Base-by-base conservation (phyloP, 2,113 vertebrate genomes). In the Morone saxatilis region DNA sequence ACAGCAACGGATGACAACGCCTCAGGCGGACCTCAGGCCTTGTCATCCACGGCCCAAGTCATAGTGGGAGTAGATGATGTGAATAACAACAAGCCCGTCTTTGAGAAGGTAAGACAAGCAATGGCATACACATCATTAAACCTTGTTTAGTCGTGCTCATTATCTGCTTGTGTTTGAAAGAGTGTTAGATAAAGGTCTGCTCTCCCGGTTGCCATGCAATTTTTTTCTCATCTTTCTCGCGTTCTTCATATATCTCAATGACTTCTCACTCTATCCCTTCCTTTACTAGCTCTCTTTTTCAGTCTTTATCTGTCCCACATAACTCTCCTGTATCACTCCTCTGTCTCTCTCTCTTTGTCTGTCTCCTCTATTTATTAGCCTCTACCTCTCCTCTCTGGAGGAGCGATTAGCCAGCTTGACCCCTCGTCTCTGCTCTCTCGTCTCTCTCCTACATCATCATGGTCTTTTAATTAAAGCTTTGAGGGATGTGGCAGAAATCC, bases 1-100 rank as follows among this genome's bases (percentile, higher is more conserved):
- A 97, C 96, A 6, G 97, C 97, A 14, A 94, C 94, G 0, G 97
- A 98, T 78, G 96, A 98, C 88, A 98, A 98, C 0, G 84, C 95
- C 36, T 97, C 97, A 4, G 96, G 95, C 71, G 97, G 97, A 45
- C 95, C 96, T 5, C 94, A 73, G 85, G 91, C 95, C n/a, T 91
- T 97, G 71, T 95, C 94, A 2, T 92, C 96, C 80, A 96, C 93
- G 0, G 96, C 96, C 5, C 96, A 96, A 86, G 95, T 98, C 75
- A 85, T 97, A 25, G 96, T 98, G 71, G 96, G 95, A 80, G 93
- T 98, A 54, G 95, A 97, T 53, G 96, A 97, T 38, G 96, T 98
- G 83, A 98, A 97, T 92, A 97, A 97, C 88, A 97, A 98, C 94
- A 98, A 97, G 84, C 97, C 97, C 20, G 86, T 97, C 56, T 98